A percentile compares a stretch with the other conserved stretches of the same genome.
These are phyloP conservation scores for Phoenicopterus ruber DNA, from an alignment of 2,113 vertebrate genomes.

Conservation along the genomic window DNA sequence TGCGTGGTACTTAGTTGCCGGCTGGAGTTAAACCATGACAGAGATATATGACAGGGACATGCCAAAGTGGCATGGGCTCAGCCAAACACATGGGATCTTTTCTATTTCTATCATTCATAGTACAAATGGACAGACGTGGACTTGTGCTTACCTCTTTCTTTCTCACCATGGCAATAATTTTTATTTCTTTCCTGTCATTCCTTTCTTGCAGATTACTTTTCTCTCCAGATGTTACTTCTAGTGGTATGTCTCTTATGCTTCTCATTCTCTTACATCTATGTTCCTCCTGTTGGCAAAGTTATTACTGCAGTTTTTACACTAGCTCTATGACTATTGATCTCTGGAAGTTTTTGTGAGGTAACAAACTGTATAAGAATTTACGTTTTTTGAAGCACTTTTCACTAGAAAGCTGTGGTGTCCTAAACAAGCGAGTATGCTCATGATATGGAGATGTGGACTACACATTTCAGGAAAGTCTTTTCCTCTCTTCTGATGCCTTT, in stretches of 20 bases:
- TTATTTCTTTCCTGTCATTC: not conserved
- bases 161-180: not conserved
- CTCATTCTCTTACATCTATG: not conserved
- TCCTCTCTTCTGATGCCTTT: not conserved
- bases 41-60: not conserved
- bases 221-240: not conserved
- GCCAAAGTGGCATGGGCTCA: not conserved
- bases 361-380: not conserved
- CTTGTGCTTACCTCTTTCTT: not conserved
- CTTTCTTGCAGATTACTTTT: not conserved
- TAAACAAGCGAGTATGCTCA: not conserved
- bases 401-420: not conserved
- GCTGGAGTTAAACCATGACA: too few relatives aligned
- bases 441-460: not conserved
- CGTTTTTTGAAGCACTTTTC: not conserved
- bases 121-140: not conserved
- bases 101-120: not conserved
- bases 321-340: not conserved
- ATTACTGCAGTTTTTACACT: not conserved
- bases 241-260: not conserved
- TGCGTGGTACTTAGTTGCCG: too few relatives aligned
- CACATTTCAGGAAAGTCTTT: not conserved
- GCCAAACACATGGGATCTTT: not conserved
- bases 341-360: not conserved
- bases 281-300: not conserved